Percentiles rank a stretch among this genome's conserved stretches.
phyloP scores from a whole-genome alignment of 2,888 invertebrate genomes.

The Gryllus longicercus region DNA sequence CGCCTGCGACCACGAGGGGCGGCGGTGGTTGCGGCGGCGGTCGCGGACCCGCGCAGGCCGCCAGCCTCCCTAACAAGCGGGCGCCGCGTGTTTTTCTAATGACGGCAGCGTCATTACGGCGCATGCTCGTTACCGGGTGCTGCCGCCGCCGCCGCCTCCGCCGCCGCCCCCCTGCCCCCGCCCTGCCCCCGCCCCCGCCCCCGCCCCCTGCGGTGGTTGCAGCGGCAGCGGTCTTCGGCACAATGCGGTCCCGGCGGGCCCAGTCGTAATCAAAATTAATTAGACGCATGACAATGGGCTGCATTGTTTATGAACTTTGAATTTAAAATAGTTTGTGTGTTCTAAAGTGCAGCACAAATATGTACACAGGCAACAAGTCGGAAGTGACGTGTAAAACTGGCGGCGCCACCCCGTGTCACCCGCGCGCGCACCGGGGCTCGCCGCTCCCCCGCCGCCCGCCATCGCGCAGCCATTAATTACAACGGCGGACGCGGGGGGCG shows the following conservation, averaged over 20 bases:
- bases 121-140: background rate
- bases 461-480: background rate
- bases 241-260: conserved; percentile 29
- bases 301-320: conserved; percentile 28
- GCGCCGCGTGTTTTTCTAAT: conserved; percentile 6
- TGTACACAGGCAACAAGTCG: conserved; percentile 21
- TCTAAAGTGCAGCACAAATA: conserved; percentile 22
- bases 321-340: conserved; percentile 22
- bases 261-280: conserved; percentile 31
- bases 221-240: conserved; percentile 32
- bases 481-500: background rate
- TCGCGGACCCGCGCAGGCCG: no score
- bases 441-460: background rate
- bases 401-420: background rate
- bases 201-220: background rate
- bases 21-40: no score
- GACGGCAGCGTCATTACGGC: conserved; percentile 17
- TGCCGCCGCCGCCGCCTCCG: background rate
- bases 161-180: background rate
- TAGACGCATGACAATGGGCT: conserved; percentile 29
- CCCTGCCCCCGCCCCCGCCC: background rate
- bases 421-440: no score
- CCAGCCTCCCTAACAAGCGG: background rate
- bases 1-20: no score
- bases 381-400: conserved; percentile 19